Base-by-base conservation (phyloP, 30 jellyfish, hydroid and myxozoan genomes). In the Pelagia noctiluca region DNA sequence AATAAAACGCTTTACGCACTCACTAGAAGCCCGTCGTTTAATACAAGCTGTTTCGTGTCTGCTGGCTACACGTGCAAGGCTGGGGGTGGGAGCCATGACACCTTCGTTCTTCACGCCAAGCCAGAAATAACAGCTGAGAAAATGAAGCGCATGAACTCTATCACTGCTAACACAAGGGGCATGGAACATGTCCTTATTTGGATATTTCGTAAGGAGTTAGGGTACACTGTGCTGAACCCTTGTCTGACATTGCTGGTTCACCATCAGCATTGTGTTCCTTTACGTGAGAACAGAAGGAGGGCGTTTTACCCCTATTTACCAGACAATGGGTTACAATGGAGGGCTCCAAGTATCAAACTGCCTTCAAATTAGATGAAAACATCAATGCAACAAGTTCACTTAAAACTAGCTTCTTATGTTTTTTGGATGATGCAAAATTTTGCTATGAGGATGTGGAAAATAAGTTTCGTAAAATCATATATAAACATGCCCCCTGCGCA, bases 241-340 rank as follows among this genome's bases (percentile, higher is more conserved):
- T 89, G 97, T 47, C 71, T 57, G 49, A 63, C 64, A 2, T 85
- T 89, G 19, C 21, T 26, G 34, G 89, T 72, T 34, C 87, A 89
- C 64, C 97, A 89, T 71, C 89, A 67, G 24, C 97, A 89, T 50
- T 89, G 97, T 52, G 83, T 80, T 18, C 80, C 94, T 1, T 36
- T 89, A 0, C 69, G 92, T 13, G 89, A 72, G 13, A 72, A 61
- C 12, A 23, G 48, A 31, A 53, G 95, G 25, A 42, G 57, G 16
- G 57, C 16, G 8, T 42, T 5, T 42, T 42, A 16, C 16, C 57
- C 57, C 16, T 8, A 42, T 42, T 42, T 42, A 42, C n/a, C n/a
- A n/a, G n/a, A n/a, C n/a, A n/a, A n/a, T n/a, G n/a, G n/a, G n/a
- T n/a, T n/a, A n/a, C n/a, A n/a, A n/a, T n/a, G n/a, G n/a, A n/a